Evolutionary conservation across 64 coral and sea anemone genomes (phyloP), one percentile per base, ranked within the genome.

Genomic region (Orbicella faveolata): DNA sequence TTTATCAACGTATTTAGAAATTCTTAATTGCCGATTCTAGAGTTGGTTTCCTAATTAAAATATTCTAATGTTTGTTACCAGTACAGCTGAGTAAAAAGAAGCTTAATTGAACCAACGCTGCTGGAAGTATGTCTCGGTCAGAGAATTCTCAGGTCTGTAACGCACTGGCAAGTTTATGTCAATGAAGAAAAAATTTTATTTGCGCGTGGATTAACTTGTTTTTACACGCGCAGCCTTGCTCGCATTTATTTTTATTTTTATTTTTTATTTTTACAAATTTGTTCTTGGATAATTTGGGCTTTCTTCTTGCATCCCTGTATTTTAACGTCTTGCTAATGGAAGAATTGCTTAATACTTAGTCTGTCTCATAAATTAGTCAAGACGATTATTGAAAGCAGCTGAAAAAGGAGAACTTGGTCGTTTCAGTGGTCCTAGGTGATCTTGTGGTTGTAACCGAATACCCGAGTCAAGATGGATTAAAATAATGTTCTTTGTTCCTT

Each of bases 1-100:
- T 85, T 85, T 70, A 65, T 85, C 48, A 85, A 85, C 55, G 55
- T 73, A 44, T 70, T 23, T 72, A 23, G 17, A 78, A 73, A 85
- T 53, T 41, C 23, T 23, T 37, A 70, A 30, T 72, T 48, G 39
- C 11, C 21, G 25, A 70, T 70, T 70, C n/a, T 59, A 59, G 15
- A 59, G 55, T 59, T 36, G 79, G 12, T 4, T n/a, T 68, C 19
- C 19, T 54, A 72, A 72, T 85, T 73, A 85, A 53, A 72, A 72
- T 39, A 48, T 44, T 72, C 37, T 18, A 30, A 19, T 82, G 19
- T 85, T 85, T 70, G 21, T 36, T 23, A 21, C 44, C 16, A 6
- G 26, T 20, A 36, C 55, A 59, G 55, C 19, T 66, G 13, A 52
- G 37, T 72, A 63, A 61, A 72, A 15, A 84, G 25, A 44, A n/a